These are phyloP conservation scores for Drosophila incognita DNA, from an alignment of 2,888 invertebrate genomes.

Conservation along the genomic window DNA sequence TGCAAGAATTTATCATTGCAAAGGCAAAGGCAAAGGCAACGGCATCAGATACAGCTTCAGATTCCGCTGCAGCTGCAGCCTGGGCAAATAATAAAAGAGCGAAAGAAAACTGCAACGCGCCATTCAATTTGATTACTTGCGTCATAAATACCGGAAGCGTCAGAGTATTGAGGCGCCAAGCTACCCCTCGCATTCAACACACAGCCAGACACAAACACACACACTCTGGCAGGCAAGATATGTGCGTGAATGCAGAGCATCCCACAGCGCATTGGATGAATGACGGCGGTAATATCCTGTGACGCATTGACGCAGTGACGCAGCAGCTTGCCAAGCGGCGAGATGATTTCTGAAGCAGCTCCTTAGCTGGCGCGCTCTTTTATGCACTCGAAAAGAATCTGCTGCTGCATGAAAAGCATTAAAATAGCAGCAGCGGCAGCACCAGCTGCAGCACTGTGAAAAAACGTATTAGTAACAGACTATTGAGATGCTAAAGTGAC, in stretches of 20 bases:
- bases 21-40: slow-evolving; percentile 28
- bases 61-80: slow-evolving; percentile 23
- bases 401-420: slow-evolving; percentile 71
- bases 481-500: slow-evolving; percentile 77
- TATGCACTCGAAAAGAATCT: slow-evolving; percentile 77
- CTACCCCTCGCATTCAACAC: slow-evolving; percentile 4
- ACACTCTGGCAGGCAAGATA: slow-evolving; percentile 22
- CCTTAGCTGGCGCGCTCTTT: slow-evolving; percentile 59
- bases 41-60: neutral
- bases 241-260: slow-evolving; percentile 63
- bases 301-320: slow-evolving; percentile 75
- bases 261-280: slow-evolving; percentile 52
- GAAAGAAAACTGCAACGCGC: slow-evolving; percentile 72
- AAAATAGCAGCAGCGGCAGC: slow-evolving; percentile 58
- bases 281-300: slow-evolving; percentile 82
- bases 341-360: slow-evolving; percentile 49
- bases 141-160: slow-evolving; percentile 80
- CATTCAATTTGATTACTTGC: slow-evolving; percentile 81
- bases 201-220: slow-evolving; percentile 1
- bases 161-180: slow-evolving; percentile 77
- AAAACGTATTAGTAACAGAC: slow-evolving; percentile 79
- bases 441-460: slow-evolving; percentile 52
- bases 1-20: slow-evolving; percentile 73
- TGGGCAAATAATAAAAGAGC: slow-evolving; percentile 69
- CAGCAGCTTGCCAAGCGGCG: slow-evolving; percentile 45